Conservation (phyloP, 2,888 invertebrate species). For the Empis livida region DNA sequence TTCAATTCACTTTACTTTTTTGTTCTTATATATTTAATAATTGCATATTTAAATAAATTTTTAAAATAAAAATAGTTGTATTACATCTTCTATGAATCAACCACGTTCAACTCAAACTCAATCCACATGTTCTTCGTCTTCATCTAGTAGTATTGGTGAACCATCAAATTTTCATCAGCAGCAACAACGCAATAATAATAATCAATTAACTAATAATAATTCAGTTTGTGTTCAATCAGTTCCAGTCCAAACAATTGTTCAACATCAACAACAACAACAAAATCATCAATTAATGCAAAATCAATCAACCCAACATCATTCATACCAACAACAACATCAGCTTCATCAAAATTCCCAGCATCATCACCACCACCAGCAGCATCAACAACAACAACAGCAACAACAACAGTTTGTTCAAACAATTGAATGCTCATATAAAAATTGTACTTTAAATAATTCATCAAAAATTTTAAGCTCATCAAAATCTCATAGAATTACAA, state of each 20-base stretch:
- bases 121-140: conserved; percentile 15
- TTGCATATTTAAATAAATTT: not conserved
- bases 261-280: conserved; percentile 11
- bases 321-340: conserved; percentile 11
- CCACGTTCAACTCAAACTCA: conserved; percentile 18
- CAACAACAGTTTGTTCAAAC: conserved; percentile 13
- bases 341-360: conserved; percentile 11
- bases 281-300: conserved; percentile 13
- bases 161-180: conserved; percentile 8
- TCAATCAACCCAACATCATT: conserved; percentile 9
- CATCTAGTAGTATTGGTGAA: conserved; percentile 14
- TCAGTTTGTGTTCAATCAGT: conserved; percentile 19
- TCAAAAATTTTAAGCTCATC: conserved; percentile 2
- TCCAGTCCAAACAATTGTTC: conserved; percentile 7
- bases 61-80: conserved; percentile 12
- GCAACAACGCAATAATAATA: conserved; percentile 11
- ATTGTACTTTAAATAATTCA: conserved; percentile 27
- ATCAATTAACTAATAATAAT: conserved; percentile 18
- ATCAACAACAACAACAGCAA: conserved; percentile 10
- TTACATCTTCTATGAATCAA: conserved; percentile 15
- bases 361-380: conserved; percentile 15
- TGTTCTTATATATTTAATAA: too few species aligned
- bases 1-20: too few species aligned
- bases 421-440: conserved; percentile 32
- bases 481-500: conserved; percentile 12